Evolutionary conservation across 2,113 vertebrate genomes (phyloP).

Genomic region (Gracilinanus agilis): DNA sequence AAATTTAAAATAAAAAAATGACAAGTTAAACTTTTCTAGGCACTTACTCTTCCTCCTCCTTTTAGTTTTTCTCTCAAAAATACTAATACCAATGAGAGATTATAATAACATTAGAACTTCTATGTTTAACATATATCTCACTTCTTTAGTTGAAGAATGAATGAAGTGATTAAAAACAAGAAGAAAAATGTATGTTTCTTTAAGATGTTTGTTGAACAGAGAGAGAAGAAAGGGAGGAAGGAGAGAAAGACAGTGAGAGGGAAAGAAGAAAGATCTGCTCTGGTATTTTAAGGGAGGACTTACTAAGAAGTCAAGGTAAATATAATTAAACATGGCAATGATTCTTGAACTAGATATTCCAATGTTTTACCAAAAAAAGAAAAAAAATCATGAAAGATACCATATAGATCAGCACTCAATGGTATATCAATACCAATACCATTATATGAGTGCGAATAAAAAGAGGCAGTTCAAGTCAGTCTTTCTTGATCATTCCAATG

Average conservation of each 20-base stretch:
- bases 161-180: slow-evolving; percentile 44
- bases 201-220: background rate
- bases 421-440: too few species aligned
- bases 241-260: background rate
- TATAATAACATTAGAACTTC: slow-evolving; percentile 24
- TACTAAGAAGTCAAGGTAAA: background rate
- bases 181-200: background rate
- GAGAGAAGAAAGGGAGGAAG: background rate
- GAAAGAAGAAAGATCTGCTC: background rate
- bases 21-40: slow-evolving; percentile 41
- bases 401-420: background rate
- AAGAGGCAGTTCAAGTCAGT: background rate
- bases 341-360: background rate
- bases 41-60: slow-evolving; percentile 17
- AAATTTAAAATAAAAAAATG: background rate
- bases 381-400: background rate
- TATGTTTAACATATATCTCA: slow-evolving; percentile 15
- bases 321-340: background rate
- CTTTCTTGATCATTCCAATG: background rate
- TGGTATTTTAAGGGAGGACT: background rate
- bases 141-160: slow-evolving; percentile 1
- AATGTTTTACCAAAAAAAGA: background rate
- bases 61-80: slow-evolving; percentile 49
- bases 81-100: background rate
- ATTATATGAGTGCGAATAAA: background rate